These are phyloP conservation scores for Mesocentrotus franciscanus DNA, from an alignment of 53 echinoderm and acorn worm species.

Conservation along the genomic window DNA sequence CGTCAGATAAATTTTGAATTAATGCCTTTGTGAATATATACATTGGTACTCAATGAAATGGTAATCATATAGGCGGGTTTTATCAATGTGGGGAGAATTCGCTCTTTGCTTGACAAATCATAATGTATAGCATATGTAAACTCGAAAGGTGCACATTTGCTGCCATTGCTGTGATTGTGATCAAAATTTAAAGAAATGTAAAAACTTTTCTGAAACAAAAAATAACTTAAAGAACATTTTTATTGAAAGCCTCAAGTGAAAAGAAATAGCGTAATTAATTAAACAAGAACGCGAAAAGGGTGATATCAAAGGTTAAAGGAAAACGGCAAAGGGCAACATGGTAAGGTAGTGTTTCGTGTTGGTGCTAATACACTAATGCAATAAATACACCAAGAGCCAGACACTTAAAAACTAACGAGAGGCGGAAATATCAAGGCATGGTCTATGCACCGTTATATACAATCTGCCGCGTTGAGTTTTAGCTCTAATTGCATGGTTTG, in stretches of 20 bases:
- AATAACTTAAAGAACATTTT: not conserved
- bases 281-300: not conserved
- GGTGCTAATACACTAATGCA: conserved; percentile 7
- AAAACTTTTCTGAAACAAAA: not conserved
- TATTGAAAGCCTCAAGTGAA: not conserved
- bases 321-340: not conserved
- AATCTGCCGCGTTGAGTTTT: conserved; percentile 3
- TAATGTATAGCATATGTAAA: too few species aligned
- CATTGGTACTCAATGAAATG: too few species aligned
- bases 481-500: conserved; percentile 14
- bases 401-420: conserved; percentile 12
- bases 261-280: not conserved
- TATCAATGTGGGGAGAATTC: too few species aligned
- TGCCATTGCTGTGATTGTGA: too few species aligned
- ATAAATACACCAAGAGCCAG: not conserved
- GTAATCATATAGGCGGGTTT: too few species aligned
- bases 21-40: too few species aligned
- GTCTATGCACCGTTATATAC: not conserved
- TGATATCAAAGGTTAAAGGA: not conserved
- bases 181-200: too few species aligned
- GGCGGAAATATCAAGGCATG: not conserved
- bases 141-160: too few species aligned
- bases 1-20: too few species aligned
- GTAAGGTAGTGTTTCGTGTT: not conserved
- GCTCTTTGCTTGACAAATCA: too few species aligned